Conservation (phyloP, 2,113 vertebrate species). For the Aythya baeri region DNA sequence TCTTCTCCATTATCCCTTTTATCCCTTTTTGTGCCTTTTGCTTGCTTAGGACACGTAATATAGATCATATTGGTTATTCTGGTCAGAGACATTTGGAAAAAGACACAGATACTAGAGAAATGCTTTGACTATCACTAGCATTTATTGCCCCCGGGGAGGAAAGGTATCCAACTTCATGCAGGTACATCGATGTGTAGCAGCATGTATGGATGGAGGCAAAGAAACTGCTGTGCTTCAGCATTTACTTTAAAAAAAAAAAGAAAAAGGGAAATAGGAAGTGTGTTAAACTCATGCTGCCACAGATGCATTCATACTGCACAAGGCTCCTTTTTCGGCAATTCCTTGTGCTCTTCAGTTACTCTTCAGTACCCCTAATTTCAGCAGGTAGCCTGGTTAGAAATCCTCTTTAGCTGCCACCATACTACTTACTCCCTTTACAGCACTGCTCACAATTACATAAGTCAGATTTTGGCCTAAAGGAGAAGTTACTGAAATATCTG, state of each 20-base stretch:
- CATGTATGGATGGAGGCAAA: neutral
- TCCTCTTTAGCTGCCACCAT: neutral
- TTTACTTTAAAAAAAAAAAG: neutral
- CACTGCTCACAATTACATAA: neutral
- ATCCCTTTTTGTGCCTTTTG: neutral
- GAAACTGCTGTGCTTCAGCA: neutral
- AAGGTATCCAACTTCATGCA: neutral
- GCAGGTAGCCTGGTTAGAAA: neutral
- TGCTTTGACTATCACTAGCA: neutral
- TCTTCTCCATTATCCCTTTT: neutral
- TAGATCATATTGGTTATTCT: neutral
- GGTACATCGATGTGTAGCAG: neutral
- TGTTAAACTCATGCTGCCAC: neutral
- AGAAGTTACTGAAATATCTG: neutral
- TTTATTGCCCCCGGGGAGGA: neutral
- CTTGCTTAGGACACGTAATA: neutral
- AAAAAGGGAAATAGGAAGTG: neutral
- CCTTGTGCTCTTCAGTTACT: neutral
- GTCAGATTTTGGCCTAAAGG: neutral
- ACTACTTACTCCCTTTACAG: neutral
- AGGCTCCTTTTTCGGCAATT: neutral
- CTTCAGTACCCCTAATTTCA: neutral
- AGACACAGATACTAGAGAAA: neutral
- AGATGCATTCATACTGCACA: neutral
- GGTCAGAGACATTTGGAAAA: neutral